Conservation (phyloP, 2,113 vertebrate genomes). For the Spizaetus ornatus region DNA sequence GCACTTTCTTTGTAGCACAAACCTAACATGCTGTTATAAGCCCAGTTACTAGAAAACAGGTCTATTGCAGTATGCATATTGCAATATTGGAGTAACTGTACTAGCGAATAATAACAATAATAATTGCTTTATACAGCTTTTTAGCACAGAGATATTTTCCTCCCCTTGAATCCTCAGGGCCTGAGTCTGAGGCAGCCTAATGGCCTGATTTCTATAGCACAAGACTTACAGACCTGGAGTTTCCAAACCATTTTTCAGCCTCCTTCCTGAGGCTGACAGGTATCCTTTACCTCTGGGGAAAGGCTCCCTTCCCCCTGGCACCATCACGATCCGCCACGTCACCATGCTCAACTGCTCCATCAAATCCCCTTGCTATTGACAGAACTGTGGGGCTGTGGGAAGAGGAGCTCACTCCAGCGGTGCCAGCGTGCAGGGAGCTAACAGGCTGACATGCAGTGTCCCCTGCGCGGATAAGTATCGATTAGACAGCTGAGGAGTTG, state of each 20-base stretch:
- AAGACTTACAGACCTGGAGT: not conserved
- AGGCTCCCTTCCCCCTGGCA: not conserved
- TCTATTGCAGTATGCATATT: not conserved
- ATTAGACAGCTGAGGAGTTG: not conserved
- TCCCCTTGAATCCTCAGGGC: not conserved
- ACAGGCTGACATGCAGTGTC: not conserved
- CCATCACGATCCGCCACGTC: not conserved
- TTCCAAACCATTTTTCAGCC: slow-evolving; percentile 40
- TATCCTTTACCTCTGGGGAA: not conserved
- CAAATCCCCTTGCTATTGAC: not conserved
- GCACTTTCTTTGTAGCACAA: not conserved
- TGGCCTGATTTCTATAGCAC: not conserved
- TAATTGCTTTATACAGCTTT: not conserved
- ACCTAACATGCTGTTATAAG: not conserved
- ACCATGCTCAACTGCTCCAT: not conserved
- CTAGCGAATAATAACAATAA: not conserved
- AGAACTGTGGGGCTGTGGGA: not conserved
- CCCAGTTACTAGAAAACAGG: not conserved
- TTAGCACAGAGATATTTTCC: not conserved
- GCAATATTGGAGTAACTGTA: not conserved
- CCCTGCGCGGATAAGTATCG: not conserved
- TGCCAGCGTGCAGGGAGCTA: not conserved
- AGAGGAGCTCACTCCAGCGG: not conserved
- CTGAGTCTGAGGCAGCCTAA: not conserved
- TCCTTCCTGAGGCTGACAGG: not conserved